Evolutionary conservation across 1,140 invertebrate species (phyloP), one percentile per base, ranked within the genome.

Genomic region (Penaeus japonicus): DNA sequence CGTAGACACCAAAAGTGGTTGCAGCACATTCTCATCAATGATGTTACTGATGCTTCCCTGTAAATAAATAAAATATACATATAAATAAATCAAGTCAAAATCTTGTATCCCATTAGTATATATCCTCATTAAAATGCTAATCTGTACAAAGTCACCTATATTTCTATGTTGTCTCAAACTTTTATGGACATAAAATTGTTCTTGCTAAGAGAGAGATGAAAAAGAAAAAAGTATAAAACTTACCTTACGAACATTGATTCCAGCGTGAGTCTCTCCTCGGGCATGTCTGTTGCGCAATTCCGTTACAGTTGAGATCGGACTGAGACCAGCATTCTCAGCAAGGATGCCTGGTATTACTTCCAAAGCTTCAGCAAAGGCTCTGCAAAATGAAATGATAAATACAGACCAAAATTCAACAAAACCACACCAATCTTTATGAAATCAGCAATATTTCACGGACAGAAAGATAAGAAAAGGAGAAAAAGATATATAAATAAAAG

Each of bases 281-380:
- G 97, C 97, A 93, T 99, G 98, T 91, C 96, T 95, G 92, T 98
- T 99, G 84, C 99, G 95, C 82, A 99, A 94, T 93, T 99, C 98
- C 0, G 99, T 99, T 0, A 99, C 98, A 0, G 98, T 99, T 78
- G 96, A 93, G 92, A 99, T 99, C 0, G 99, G 96, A 93, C 99
- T 99, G 2, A 99, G 94, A n/a, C 99, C 99, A 35, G 99, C 98
- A 93, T 99, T 99, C 93, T 99, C 99, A n/a, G 99, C 98, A 82
- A 99, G 93, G 4, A 99, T 99, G 80, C 96, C 98, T 3, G 99
- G 99, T 92, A 99, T 97, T 4, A 99, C 96, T 94, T 99, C 98
- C 32, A 99, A 93, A 1, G 99, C 98, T 92, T 99, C 97, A 15
- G 98, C 98, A 94, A 97, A 99, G 1, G 97, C 98, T 75, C 90